These are phyloP conservation scores for Parapsyche elsis DNA, from an alignment of 1,140 invertebrate species.

Conservation along the genomic window DNA sequence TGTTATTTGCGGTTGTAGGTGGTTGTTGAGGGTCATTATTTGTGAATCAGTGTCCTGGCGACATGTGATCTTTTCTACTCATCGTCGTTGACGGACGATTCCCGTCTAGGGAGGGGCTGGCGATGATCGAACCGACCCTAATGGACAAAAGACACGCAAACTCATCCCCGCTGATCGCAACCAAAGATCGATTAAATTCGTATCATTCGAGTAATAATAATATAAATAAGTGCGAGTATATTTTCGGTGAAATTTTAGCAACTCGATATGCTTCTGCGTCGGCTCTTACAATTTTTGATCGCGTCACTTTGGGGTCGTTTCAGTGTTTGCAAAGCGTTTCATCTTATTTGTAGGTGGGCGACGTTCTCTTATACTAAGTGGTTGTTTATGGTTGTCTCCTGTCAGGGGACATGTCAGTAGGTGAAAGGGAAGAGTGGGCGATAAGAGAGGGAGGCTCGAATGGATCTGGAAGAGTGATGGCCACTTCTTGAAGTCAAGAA, in stretches of 20 bases:
- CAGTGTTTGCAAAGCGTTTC: slow-evolving; percentile 41
- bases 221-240: not conserved
- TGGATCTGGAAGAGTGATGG: slow-evolving; percentile 33
- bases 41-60: slow-evolving; percentile 50
- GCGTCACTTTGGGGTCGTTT: slow-evolving; percentile 27
- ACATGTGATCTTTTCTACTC: slow-evolving; percentile 28
- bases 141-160: slow-evolving; percentile 25
- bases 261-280: not conserved
- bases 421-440: not conserved
- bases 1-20: slow-evolving; percentile 50
- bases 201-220: not conserved
- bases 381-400: slow-evolving; percentile 41
- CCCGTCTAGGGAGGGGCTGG: not conserved
- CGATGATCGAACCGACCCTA: slow-evolving; percentile 14
- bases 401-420: slow-evolving; percentile 23
- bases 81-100: not conserved
- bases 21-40: slow-evolving; percentile 47
- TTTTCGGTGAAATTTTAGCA: not conserved
- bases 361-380: slow-evolving; percentile 33
- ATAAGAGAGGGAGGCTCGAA: not conserved
- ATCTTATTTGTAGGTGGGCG: slow-evolving; percentile 41
- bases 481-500: slow-evolving; percentile 27
- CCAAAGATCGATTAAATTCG: not conserved
- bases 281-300: slow-evolving; percentile 16
- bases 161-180: not conserved